Evolutionary conservation across 2,797 vertebrate genomes (phyloP), one percentile per base, ranked within the genome.

Genomic region (Iguana delicatissima): DNA sequence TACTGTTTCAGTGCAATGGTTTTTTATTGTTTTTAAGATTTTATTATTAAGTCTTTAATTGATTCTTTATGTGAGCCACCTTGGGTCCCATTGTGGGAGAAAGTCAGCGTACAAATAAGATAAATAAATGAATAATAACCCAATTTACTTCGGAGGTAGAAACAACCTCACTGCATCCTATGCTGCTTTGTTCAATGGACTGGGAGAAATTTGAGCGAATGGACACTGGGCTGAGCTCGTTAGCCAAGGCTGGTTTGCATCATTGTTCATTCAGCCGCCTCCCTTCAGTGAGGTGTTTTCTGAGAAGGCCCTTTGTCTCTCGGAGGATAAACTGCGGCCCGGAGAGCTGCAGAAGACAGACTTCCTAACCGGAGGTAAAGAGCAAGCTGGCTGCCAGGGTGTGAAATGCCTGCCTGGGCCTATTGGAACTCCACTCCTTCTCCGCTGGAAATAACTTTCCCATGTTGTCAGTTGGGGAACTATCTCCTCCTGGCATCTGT

Each of bases 141-240:
- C 80, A 1, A 93, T 94, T 95, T 95, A 88, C 93, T 91, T 46
- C 0, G 79, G 91, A 94, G 92, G 79, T 92, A 88, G 90, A 94
- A 92, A 93, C 20, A 89, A 74, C 90, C 87, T 73, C 57, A 59
- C 29, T 69, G 72, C 0, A n/a, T 91, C 85, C 91, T 90, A 87
- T 89, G 64, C 0, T 6, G 91, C 91, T 93, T 85, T 90, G 80
- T 84, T 91, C 29, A 82, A 18, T 74, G 93, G 62, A 38, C 89
- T 73, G 83, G 80, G 88, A 91, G 89, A 55, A 85, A 77, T 80
- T 29, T n/a, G 93, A 83, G 32, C 91, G 91, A 91, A 20, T 16
- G 14, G 38, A 85, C 38, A 24, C 87, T 92, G 91, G 88, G 22
- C 86, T 62, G 81, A 64, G 93, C 85, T 91, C 86, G 89, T 88